Evolutionary conservation across 2,888 invertebrate genomes (phyloP).

Genomic region (Mimumesa dahlbomi): DNA sequence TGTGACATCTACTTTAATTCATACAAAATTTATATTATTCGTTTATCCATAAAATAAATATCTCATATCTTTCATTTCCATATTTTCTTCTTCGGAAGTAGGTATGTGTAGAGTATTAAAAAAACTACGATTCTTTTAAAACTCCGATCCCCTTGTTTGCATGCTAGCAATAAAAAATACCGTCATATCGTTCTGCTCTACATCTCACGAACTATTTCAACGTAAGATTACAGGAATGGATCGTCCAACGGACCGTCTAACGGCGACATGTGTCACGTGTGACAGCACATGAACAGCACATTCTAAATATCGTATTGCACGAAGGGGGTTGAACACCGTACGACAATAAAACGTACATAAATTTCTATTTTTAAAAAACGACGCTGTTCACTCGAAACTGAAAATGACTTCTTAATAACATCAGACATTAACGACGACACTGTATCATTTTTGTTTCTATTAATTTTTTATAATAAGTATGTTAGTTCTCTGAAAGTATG

Average conservation of each 20-base stretch:
- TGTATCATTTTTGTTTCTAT: no score
- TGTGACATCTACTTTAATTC: no score
- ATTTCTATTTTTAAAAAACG: no score
- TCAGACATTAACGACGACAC: no score
- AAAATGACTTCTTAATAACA: no score
- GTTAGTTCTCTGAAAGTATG: no score
- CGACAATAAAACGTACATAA: neutral
- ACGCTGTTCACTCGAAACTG: no score
- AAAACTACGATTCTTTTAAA: conserved; percentile 18
- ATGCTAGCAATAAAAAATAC: conserved; percentile 18
- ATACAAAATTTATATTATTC: no score
- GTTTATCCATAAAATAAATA: no score
- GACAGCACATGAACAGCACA: conserved; percentile 59
- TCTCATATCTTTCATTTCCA: no score
- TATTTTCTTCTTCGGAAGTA: neutral
- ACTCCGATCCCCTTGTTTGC: neutral
- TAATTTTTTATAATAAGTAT: no score
- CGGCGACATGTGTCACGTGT: conserved; percentile 60
- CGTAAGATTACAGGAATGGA: conserved; percentile 64
- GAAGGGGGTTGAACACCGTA: conserved; percentile 42
- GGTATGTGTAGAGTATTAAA: no score
- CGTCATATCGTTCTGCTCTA: conserved; percentile 1
- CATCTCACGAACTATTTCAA: conserved; percentile 33
- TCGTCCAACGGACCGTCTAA: conserved; percentile 48
- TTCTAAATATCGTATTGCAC: conserved; percentile 62